Percentiles rank a stretch among this genome's conserved stretches.
phyloP scores from a whole-genome alignment of 2,888 invertebrate genomes.

The Keiferia lycopersicella region DNA sequence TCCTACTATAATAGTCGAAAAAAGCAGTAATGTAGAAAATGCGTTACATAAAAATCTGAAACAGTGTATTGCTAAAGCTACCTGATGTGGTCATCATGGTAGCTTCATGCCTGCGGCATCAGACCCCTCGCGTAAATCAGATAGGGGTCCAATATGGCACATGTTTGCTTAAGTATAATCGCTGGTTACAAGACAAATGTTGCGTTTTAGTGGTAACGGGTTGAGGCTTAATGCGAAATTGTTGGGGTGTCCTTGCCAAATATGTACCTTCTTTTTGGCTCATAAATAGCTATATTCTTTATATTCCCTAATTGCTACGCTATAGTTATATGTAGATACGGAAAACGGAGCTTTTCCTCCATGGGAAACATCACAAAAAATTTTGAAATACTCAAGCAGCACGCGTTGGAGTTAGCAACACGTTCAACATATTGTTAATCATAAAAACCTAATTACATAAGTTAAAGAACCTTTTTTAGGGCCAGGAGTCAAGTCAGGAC shows the following conservation, averaged over 20 bases:
- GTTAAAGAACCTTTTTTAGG: too few species aligned
- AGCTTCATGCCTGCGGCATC: neutral
- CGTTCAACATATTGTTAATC: too few species aligned
- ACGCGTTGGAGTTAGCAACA: too few species aligned
- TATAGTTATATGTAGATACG: too few species aligned
- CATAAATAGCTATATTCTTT: too few species aligned
- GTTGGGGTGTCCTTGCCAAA: constrained; percentile 44
- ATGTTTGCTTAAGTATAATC: constrained; percentile 52
- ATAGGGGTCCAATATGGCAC: constrained; percentile 70
- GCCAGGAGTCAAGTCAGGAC: too few species aligned
- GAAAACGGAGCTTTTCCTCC: too few species aligned
- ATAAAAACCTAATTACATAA: too few species aligned
- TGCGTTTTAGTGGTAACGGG: constrained; percentile 7
- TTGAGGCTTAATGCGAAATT: constrained; percentile 46
- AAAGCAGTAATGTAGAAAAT: neutral
- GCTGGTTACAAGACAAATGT: constrained; percentile 19
- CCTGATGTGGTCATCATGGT: neutral
- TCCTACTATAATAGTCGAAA: neutral
- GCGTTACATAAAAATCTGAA: neutral
- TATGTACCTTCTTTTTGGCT: neutral
- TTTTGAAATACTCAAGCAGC: too few species aligned
- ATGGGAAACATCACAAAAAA: too few species aligned
- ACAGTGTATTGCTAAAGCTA: neutral
- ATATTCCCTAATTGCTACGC: too few species aligned
- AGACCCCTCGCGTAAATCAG: constrained; percentile 65